A percentile compares a stretch with the other conserved stretches of the same genome.
phyloP scores from a whole-genome alignment of 2,888 invertebrate genomes.

The Coenonympha arcania region DNA sequence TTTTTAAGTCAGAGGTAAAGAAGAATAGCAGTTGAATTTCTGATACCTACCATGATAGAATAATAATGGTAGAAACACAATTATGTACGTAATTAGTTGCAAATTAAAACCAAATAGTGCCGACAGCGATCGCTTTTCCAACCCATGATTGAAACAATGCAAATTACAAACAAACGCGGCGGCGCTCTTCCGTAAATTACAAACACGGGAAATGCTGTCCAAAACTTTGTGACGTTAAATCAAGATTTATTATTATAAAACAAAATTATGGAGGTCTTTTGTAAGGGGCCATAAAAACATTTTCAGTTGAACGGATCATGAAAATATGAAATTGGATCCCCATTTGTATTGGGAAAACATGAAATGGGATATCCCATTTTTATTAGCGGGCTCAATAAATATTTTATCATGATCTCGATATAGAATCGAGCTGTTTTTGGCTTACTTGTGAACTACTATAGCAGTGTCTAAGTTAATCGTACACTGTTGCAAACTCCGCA shows the following conservation, averaged over 20 bases:
- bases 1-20: too few relatives aligned
- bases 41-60: too few relatives aligned
- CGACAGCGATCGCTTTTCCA: background rate
- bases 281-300: background rate
- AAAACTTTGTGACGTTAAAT: constrained; percentile 3
- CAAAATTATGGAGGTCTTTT: background rate
- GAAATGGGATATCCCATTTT: constrained; percentile 17
- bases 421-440: constrained; percentile 14
- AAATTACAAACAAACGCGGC: background rate
- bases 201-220: background rate
- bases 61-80: background rate
- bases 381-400: constrained; percentile 20
- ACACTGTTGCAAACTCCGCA: too few relatives aligned
- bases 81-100: background rate
- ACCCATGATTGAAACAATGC: background rate
- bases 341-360: constrained; percentile 5
- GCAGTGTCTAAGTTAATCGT: too few relatives aligned
- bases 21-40: too few relatives aligned
- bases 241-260: background rate
- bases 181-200: background rate
- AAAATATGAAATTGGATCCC: background rate
- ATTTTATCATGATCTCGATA: constrained; percentile 20
- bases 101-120: background rate
- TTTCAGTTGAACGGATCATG: background rate
- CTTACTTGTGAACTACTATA: constrained; percentile 13